Evolutionary conservation across 2,888 invertebrate genomes (phyloP).

Genomic region (Xylota segnis): DNA sequence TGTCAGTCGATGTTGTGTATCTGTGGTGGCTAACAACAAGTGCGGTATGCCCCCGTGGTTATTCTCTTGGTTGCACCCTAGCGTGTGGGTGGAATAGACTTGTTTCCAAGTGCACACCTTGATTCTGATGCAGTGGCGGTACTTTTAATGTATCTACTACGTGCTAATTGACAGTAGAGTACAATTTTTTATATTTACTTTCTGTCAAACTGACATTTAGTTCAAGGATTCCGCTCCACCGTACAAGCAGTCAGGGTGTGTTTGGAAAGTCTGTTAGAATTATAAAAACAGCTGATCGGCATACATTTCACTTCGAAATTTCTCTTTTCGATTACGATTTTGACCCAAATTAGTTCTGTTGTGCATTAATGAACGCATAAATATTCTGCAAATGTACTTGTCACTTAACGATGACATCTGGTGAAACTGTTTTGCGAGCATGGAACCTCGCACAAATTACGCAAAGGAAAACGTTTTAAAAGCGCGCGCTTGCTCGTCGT

Average conservation of each 20-base stretch:
- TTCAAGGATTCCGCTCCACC: slow-evolving; percentile 56
- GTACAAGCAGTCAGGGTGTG: slow-evolving; percentile 53
- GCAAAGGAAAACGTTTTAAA: slow-evolving; percentile 31
- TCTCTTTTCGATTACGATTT: slow-evolving; percentile 42
- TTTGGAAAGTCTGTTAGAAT: slow-evolving; percentile 3
- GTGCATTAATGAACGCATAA: slow-evolving; percentile 55
- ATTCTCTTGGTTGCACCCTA: slow-evolving; percentile 29
- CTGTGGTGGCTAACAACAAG: slow-evolving; percentile 13
- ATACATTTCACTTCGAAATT: slow-evolving; percentile 26
- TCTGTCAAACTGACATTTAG: slow-evolving; percentile 61
- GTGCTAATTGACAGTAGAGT: slow-evolving; percentile 54
- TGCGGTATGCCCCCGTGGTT: slow-evolving; percentile 14
- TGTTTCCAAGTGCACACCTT: slow-evolving; percentile 60
- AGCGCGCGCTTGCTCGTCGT: not conserved
- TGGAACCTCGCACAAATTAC: slow-evolving; percentile 56
- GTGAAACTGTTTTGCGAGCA: slow-evolving; percentile 58
- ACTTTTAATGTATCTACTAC: slow-evolving; percentile 35
- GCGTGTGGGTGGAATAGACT: slow-evolving; percentile 50
- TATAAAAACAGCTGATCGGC: not conserved
- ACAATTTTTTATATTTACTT: slow-evolving; percentile 32
- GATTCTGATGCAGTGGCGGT: slow-evolving; percentile 47
- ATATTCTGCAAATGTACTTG: slow-evolving; percentile 60
- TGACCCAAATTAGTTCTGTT: slow-evolving; percentile 44
- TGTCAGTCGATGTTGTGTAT: slow-evolving; percentile 36
- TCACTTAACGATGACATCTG: slow-evolving; percentile 64